phyloP scores from a whole-genome alignment of 2,797 vertebrate genomes.

The Falco novaeseelandiae region DNA sequence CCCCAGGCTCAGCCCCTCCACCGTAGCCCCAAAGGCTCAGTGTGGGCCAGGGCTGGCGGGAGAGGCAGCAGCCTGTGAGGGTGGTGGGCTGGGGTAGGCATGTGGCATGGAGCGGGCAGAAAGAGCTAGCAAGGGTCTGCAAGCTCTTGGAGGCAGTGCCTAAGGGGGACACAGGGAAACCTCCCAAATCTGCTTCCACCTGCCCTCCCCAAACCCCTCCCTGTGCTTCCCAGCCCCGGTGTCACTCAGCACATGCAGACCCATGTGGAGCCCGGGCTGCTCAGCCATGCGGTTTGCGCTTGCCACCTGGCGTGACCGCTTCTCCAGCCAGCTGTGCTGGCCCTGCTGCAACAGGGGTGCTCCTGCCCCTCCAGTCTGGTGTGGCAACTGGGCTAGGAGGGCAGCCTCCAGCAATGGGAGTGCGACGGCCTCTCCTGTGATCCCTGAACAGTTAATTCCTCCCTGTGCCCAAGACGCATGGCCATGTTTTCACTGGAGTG shows the following conservation, averaged over 20 bases:
- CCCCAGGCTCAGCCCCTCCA: not conserved
- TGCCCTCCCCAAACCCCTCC: not conserved
- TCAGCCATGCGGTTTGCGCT: not conserved
- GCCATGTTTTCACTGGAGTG: not conserved
- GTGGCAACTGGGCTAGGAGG: not conserved
- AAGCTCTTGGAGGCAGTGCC: not conserved
- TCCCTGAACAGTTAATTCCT: constrained; percentile 2
- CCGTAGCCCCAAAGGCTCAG: not conserved
- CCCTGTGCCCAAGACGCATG: not conserved
- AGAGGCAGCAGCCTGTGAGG: not conserved
- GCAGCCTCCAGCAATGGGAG: not conserved
- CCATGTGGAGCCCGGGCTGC: fast-evolving
- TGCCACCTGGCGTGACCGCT: not conserved
- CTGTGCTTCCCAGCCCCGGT: not conserved
- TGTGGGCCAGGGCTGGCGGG: not conserved
- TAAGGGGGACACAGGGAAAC: not conserved
- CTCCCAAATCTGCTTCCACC: not conserved
- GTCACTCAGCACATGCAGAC: fast-evolving
- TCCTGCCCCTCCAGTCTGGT: not conserved
- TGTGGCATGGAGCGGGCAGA: not conserved
- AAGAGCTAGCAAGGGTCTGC: not conserved
- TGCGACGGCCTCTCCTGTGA: not conserved
- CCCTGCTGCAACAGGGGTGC: fast-evolving
- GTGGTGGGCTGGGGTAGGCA: not conserved
- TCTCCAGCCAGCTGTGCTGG: not conserved